A percentile compares a stretch with the other conserved stretches of the same genome.
Conservation (phyloP, 1,140 invertebrate genomes). For the Heliconius hewitsoni region DNA sequence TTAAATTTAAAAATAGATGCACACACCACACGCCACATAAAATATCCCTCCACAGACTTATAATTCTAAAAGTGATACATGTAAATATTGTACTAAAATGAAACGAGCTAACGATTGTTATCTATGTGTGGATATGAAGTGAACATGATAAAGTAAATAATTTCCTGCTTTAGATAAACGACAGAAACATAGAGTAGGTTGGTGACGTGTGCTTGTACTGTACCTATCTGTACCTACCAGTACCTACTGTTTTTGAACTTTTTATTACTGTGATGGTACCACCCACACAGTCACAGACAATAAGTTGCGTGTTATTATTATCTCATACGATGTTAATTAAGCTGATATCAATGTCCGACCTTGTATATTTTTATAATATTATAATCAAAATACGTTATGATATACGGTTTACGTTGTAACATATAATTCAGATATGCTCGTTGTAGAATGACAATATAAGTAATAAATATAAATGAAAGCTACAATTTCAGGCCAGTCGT, state of each 20-base stretch:
- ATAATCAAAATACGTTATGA: neutral
- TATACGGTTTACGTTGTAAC: neutral
- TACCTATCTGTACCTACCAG: too few relatives aligned
- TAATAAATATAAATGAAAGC: neutral
- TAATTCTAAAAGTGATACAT: neutral
- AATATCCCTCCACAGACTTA: neutral
- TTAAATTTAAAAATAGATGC: neutral
- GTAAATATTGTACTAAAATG: neutral
- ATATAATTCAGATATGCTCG: neutral
- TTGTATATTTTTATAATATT: neutral
- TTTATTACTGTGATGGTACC: neutral
- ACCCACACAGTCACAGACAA: neutral
- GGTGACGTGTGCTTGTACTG: neutral
- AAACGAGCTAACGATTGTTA: neutral
- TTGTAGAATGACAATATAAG: neutral
- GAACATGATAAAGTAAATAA: constrained; percentile 14
- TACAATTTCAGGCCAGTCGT: too few relatives aligned
- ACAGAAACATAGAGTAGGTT: constrained; percentile 3
- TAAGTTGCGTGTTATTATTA: neutral
- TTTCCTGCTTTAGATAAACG: constrained; percentile 20
- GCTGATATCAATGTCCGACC: neutral
- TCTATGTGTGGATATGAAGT: constrained; percentile 17
- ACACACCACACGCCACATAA: neutral
- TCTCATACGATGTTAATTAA: neutral
- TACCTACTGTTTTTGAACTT: neutral